A percentile compares a stretch with the other conserved stretches of the same genome.
Conservation (phyloP, 2,113 vertebrate genomes). For the Pluvialis apricaria region DNA sequence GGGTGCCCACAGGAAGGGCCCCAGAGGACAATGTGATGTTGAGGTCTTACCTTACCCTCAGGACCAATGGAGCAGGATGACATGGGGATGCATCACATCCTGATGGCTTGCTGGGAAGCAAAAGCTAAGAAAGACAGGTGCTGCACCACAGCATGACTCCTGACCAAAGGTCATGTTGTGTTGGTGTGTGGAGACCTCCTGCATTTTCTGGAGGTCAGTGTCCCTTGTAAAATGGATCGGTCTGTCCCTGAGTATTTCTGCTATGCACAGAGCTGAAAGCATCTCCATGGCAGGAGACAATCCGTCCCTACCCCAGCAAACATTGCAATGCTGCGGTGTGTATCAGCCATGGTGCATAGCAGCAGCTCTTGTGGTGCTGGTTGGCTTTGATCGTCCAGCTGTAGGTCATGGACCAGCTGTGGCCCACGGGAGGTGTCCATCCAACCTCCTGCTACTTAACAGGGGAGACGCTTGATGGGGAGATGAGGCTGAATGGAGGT, state of each 20-base stretch:
- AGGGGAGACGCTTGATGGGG: background rate
- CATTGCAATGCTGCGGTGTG: accelerated
- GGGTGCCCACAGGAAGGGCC: background rate
- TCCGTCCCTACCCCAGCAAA: background rate
- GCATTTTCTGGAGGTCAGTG: background rate
- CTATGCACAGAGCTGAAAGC: background rate
- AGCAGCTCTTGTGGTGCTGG: background rate
- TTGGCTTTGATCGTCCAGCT: background rate
- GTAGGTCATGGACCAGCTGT: background rate
- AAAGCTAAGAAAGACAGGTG: background rate
- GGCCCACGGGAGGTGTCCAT: background rate
- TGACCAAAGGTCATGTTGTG: background rate
- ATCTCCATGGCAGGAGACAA: background rate
- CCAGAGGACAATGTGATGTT: background rate
- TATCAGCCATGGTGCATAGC: background rate
- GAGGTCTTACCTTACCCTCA: background rate
- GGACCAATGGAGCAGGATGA: background rate
- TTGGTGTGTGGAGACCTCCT: background rate
- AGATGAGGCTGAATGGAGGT: background rate
- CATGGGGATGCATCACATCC: background rate
- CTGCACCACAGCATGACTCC: background rate
- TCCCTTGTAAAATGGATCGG: background rate
- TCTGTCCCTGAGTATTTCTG: background rate
- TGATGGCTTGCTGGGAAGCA: background rate
- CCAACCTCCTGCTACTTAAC: background rate